Evolutionary conservation across 1,140 invertebrate genomes (phyloP), one percentile per base, ranked within the genome.

Genomic region (Diorhabda elongata): DNA sequence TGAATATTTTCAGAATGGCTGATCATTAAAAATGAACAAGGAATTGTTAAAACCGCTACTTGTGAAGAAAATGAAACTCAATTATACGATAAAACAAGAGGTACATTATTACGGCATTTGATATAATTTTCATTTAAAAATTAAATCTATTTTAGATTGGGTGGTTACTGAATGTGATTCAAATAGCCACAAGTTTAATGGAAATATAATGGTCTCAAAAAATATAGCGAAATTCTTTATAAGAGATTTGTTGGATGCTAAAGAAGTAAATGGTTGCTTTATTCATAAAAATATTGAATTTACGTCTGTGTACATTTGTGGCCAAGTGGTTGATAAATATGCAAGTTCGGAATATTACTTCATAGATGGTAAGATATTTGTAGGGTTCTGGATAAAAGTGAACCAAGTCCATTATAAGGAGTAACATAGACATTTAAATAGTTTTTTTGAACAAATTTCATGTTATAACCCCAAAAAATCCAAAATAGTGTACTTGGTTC

Each of bases 21-120:
- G 44, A 26, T 67, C 9, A 67, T 58, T 11, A 59, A 67, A 60
- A 67, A 67, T 60, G 66, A 61, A 67, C n/a, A 61, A 6, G 66
- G 58, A 26, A 41, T 44, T 11, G 58, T 67, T 43, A 60, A 67
- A 67, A 43, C 60, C 5, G 57, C 66, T 26, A 26, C 58, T 60
- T 67, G 58, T 52, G 3, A 45, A 42, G 56, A 60, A 60, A 45
- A 61, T 4, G 66, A 67, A 60, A 60, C 11, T 44, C 41, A 60
- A 5, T 7, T 47, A 26, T 52, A 60, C 4, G 11, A 66, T 8
- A 60, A 44, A 66, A 66, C 42, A 4, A 67, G 57, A 45, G 58
- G 58, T 60, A 60, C 26, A n/a, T 9, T 42, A 9, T 56, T 64
- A 64, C 7, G 4, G 26, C 26, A 26, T 26, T 26, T 26, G 26